Evolutionary conservation across 2,888 invertebrate species (phyloP), one percentile per base, ranked within the genome.

Genomic region (Azorinus chamasolen): DNA sequence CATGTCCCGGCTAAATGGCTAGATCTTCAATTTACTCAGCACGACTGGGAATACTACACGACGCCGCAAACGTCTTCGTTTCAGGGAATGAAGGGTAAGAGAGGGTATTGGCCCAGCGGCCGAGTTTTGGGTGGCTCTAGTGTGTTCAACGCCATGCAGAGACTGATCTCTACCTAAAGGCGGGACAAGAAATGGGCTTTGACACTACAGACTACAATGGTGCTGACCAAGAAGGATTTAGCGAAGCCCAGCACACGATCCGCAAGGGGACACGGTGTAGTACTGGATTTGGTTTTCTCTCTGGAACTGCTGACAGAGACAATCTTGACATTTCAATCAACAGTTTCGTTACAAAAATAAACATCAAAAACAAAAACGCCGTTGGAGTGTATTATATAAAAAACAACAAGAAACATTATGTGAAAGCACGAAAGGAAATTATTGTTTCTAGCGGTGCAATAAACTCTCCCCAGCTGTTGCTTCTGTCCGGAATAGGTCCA

Each of bases 1-100:
- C 91, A 92, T 69, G 92, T 93, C 89, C 94, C 94, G 0, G 92
- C 93, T 8, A 91, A 92, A 2, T 85, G 93, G 16, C 92, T 92
- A 77, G 92, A 93, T 51, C 84, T 93, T 18, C 66, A 83, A 32
- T 79, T 87, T 59, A 83, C 86, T 1, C 70, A 78, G 46, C 84
- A 79, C 51, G 90, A 91, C 78, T 91, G 93, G 93, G 89, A 88
- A 74, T 94, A 93, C 82, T 89, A 93, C 70, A 94, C 94, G 4
- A 84, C 83, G 14, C 91, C 93, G 0, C 93, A 94, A 82, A 87
- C 88, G 66, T 41, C 83, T 75, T 27, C 66, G 43, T 53, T 88
- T 84, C 27, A 37, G 16, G 71, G 63, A 16, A n/a, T 37, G 16
- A 57, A 43, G 20, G 32, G 63, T 4, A 55, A 55, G 2, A 37